A percentile compares a stretch with the other conserved stretches of the same genome.
Evolutionary conservation across 2,113 vertebrate species (phyloP).

Genomic region (Platysternon megacephalum): DNA sequence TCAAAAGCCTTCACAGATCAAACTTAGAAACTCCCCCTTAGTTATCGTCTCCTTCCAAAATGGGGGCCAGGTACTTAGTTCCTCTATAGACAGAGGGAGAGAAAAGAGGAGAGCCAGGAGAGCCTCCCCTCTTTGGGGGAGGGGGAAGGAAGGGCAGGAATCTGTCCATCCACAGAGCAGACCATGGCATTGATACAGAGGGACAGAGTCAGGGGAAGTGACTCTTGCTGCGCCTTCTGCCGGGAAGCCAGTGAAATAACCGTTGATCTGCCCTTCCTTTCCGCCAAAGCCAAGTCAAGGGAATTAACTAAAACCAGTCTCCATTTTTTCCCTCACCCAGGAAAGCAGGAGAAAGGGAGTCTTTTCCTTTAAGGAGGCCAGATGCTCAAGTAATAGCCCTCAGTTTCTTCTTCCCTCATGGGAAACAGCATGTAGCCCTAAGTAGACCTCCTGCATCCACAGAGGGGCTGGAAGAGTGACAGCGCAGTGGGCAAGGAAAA

Average conservation of each 20-base stretch:
- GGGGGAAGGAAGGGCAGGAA: conserved; percentile 14
- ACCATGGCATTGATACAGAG: conserved; percentile 67
- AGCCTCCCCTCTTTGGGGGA: neutral
- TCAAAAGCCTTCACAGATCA: conserved; percentile 3
- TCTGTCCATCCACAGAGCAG: conserved; percentile 37
- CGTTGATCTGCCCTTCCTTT: conserved; percentile 44
- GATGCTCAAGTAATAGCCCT: neutral
- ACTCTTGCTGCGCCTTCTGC: conserved; percentile 54
- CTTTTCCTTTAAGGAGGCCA: neutral
- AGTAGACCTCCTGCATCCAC: neutral
- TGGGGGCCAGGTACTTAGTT: conserved; percentile 54
- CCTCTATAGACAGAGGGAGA: conserved; percentile 1
- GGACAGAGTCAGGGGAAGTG: conserved; percentile 63
- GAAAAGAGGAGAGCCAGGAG: neutral
- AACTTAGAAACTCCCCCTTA: neutral
- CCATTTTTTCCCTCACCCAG: neutral
- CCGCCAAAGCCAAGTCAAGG: conserved; percentile 14
- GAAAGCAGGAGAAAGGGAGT: neutral
- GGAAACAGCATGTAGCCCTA: neutral
- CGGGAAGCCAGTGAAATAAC: conserved; percentile 33
- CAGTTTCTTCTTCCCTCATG: neutral
- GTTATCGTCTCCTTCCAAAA: neutral
- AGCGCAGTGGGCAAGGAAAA: neutral
- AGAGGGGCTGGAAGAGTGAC: neutral
- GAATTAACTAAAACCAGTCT: conserved; percentile 29